Conservation (phyloP, 2,113 vertebrate genomes). For the Myotis lucifugus region DNA sequence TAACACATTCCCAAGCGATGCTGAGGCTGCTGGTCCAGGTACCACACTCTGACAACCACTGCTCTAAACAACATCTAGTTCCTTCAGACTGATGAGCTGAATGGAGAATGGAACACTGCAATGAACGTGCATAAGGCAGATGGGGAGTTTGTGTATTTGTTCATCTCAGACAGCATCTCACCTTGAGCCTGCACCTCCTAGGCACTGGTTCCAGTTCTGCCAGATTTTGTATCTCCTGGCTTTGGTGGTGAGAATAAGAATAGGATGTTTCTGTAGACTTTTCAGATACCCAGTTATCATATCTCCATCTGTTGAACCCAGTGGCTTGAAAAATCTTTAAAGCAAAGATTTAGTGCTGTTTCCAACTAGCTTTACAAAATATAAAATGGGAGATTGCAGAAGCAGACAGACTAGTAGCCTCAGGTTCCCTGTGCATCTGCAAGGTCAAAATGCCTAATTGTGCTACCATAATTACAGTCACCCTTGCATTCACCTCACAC, state of each 20-base stretch:
- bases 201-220: neutral
- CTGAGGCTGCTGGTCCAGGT: neutral
- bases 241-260: constrained; percentile 2
- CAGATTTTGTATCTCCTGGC: neutral
- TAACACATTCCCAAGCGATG: neutral
- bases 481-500: neutral
- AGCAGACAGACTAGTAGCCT: constrained; percentile 27
- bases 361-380: constrained; percentile 32
- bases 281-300: neutral
- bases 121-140: neutral
- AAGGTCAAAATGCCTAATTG: constrained; percentile 42
- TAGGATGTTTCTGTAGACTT: neutral
- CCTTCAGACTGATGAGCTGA: neutral
- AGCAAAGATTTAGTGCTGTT: neutral
- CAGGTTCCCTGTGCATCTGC: neutral
- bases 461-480: constrained; percentile 1
- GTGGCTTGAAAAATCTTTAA: constrained; percentile 4
- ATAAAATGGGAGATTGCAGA: neutral
- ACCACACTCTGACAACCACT: neutral
- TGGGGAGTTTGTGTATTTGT: no score
- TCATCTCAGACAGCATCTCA: neutral
- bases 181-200: neutral
- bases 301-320: neutral
- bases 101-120: neutral
- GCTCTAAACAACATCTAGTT: neutral